Evolutionary conservation across 2,797 vertebrate genomes (phyloP), one percentile per base, ranked within the genome.

Genomic region (Notamacropus eugenii): DNA sequence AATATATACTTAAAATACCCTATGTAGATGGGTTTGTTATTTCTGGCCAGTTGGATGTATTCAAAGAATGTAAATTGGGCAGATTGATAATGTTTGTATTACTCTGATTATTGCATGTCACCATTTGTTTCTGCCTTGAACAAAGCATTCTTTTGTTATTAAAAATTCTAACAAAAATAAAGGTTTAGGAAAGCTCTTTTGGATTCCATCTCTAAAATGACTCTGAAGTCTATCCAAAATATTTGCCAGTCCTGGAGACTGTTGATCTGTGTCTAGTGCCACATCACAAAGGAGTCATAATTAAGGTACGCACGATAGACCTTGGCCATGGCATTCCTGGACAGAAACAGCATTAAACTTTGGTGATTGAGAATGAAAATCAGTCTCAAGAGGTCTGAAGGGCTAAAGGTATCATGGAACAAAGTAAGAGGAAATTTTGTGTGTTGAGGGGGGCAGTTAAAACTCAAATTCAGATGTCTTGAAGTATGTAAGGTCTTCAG

Each of bases 361-460:
- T n/a, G 52, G 8, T 91, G 91, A 91, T 6, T 22, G 55, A 91
- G 34, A 56, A 56, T 12, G 5, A 57, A 24, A 34, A 55, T 31
- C 59, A 5, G 54, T 0, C 6, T 34, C 16, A 46, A 1, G 54
- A 13, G 54, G 4, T 0, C 0, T 34, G 19, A 16, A 10, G 54
- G 0, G 31, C 62, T 22, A 19, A 8, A 55, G 59, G n/a, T 90
- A 52, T 87, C 54, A 28, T 0, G 12, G 34, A 46, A 29, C 54
- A 1, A 6, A 12, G 3, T 24, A 8, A 24, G 5, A 56, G 40
- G 22, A 2, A 24, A 28, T 46, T 87, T 87, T 9, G 12, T 59
- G 52, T 8, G 6, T 52, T 52, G 52, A 6, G 3, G 87, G 22
- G 1, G 4, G 3, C 40, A 52, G 52, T 87, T 27, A 50, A 87